Conservation (phyloP, 2,888 invertebrate genomes). For the Morpho helenor region DNA sequence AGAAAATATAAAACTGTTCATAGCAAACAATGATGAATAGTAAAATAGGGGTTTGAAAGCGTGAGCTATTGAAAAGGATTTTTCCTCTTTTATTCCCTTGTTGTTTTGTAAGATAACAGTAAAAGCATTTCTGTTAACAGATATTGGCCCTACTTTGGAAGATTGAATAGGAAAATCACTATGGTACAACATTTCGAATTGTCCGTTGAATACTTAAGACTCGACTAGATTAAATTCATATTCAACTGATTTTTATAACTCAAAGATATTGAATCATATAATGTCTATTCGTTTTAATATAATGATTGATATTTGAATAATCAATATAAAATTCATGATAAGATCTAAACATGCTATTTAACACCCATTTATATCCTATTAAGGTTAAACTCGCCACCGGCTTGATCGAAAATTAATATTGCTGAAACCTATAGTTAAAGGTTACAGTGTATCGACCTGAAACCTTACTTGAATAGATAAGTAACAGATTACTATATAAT, state of each 20-base stretch:
- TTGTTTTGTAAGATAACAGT: conserved; percentile 27
- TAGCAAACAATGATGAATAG: conserved; percentile 42
- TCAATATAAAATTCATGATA: not conserved
- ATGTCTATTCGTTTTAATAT: too few species aligned
- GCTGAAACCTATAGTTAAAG: too few species aligned
- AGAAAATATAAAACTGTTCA: conserved; percentile 37
- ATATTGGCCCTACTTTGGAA: conserved; percentile 3
- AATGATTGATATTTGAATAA: too few species aligned
- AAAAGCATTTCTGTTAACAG: conserved; percentile 21
- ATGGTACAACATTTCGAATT: conserved; percentile 25
- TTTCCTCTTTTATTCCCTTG: conserved; percentile 17
- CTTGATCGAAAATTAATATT: too few species aligned
- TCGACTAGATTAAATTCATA: not conserved
- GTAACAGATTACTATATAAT: too few species aligned
- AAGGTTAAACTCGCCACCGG: not conserved
- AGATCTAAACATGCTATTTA: not conserved
- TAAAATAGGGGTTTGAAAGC: conserved; percentile 45
- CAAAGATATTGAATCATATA: too few species aligned
- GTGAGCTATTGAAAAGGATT: conserved; percentile 33
- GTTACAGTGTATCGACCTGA: too few species aligned
- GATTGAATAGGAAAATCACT: conserved; percentile 27
- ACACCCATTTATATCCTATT: not conserved
- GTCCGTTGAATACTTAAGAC: not conserved
- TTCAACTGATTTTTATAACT: not conserved
- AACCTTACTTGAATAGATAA: too few species aligned